Percentiles rank a stretch among this genome's conserved stretches.
These are phyloP conservation scores for Myotis myotis DNA, from an alignment of 2,797 vertebrate genomes.

Conservation along the genomic window DNA sequence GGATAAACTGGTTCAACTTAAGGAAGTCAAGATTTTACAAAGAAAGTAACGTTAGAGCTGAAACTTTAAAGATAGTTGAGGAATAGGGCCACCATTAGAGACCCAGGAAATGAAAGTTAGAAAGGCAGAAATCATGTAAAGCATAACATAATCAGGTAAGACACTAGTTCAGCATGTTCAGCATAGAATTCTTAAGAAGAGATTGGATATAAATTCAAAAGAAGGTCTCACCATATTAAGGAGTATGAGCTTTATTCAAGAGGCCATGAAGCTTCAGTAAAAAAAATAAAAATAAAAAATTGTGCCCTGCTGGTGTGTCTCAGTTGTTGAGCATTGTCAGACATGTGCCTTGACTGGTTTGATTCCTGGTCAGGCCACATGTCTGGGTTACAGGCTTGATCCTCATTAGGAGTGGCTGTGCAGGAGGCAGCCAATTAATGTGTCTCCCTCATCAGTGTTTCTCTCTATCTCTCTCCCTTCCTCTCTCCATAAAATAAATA, in stretches of 20 bases:
- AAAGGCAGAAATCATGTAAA: neutral
- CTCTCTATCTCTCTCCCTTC: too few species aligned
- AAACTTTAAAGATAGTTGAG: neutral
- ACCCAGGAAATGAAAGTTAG: neutral
- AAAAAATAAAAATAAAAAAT: neutral
- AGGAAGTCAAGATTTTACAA: neutral
- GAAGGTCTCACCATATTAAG: neutral
- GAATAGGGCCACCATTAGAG: neutral
- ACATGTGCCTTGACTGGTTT: too few species aligned
- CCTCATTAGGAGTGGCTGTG: too few species aligned
- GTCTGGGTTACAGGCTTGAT: too few species aligned
- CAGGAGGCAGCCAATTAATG: too few species aligned
- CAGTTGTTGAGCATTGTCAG: too few species aligned
- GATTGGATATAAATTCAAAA: neutral
- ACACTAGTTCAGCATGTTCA: neutral
- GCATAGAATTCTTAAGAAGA: neutral
- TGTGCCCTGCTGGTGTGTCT: too few species aligned
- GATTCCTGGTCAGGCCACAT: too few species aligned
- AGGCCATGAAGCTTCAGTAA: neutral
- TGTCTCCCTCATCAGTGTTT: too few species aligned
- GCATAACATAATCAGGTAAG: neutral
- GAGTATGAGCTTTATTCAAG: neutral
- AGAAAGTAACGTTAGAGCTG: neutral
- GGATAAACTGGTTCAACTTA: neutral
- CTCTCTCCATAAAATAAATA: too few species aligned